Conservation (phyloP, 2,113 vertebrate species). For the Semnornis frantzii region DNA sequence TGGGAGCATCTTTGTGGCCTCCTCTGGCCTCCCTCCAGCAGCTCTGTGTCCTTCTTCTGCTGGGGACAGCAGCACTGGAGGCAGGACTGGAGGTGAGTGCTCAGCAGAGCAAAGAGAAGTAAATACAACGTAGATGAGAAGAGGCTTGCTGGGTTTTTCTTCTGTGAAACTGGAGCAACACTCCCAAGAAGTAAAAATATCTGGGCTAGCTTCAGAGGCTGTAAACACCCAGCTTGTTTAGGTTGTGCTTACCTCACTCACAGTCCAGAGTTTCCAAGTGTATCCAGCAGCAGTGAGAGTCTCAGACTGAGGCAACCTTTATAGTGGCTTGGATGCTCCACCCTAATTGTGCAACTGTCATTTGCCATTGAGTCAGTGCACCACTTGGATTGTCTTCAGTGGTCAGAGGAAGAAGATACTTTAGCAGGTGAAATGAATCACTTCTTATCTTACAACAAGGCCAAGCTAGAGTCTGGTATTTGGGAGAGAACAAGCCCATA, state of each 20-base stretch:
- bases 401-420: background rate
- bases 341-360: constrained; percentile 58
- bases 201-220: background rate
- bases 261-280: background rate
- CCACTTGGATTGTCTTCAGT: background rate
- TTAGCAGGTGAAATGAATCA: background rate
- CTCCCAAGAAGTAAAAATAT: background rate
- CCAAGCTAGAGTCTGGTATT: no score
- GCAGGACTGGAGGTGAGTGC: no score
- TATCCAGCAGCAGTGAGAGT: constrained; percentile 18
- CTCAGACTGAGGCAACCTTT: constrained; percentile 15
- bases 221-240: background rate
- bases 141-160: no score
- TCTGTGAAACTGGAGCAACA: background rate
- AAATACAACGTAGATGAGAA: background rate
- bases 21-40: no score
- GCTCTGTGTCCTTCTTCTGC: no score
- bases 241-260: constrained; percentile 45
- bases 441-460: background rate
- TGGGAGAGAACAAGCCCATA: no score
- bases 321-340: constrained; percentile 59
- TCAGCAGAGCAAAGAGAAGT: no score
- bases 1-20: no score
- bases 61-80: no score
- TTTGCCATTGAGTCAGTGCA: constrained; percentile 51